Conservation (phyloP, 2,888 invertebrate genomes). For the Taenaris catops region DNA sequence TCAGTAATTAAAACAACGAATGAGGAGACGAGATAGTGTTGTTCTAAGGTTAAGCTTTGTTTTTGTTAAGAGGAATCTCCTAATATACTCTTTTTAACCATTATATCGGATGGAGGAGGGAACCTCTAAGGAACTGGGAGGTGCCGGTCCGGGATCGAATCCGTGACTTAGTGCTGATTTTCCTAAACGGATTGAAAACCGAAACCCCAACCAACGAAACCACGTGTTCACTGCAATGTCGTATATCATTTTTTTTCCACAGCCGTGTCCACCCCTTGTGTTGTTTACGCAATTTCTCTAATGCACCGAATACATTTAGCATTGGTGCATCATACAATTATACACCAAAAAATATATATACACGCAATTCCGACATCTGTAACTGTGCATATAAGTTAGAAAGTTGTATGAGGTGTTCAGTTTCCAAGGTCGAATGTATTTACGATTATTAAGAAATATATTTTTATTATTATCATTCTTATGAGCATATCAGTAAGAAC, state of each 20-base stretch:
- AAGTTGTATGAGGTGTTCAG: neutral
- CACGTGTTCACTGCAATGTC: slow-evolving; percentile 10
- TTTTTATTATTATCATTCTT: slow-evolving; percentile 2
- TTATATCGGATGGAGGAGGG: too few relatives aligned
- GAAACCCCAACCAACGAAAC: slow-evolving; percentile 6
- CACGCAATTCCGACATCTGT: neutral
- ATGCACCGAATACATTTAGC: slow-evolving; percentile 21
- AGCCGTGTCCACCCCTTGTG: slow-evolving; percentile 16
- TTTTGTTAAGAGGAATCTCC: too few relatives aligned
- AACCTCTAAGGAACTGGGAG: too few relatives aligned
- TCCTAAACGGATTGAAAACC: slow-evolving; percentile 8
- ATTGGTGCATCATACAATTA: slow-evolving; percentile 13
- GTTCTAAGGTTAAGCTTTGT: too few relatives aligned
- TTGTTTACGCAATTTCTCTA: slow-evolving; percentile 26
- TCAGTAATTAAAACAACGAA: too few relatives aligned
- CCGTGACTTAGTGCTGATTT: too few relatives aligned
- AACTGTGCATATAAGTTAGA: neutral
- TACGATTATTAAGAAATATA: neutral
- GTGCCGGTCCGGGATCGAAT: too few relatives aligned
- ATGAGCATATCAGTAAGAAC: rapidly evolving
- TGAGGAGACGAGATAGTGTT: too few relatives aligned
- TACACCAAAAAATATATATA: neutral
- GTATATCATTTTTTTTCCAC: slow-evolving; percentile 12
- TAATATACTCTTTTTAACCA: too few relatives aligned
- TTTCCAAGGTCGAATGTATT: neutral